These are phyloP conservation scores for Brachyalestes nurse DNA, from an alignment of 2,797 vertebrate species.

Conservation along the genomic window DNA sequence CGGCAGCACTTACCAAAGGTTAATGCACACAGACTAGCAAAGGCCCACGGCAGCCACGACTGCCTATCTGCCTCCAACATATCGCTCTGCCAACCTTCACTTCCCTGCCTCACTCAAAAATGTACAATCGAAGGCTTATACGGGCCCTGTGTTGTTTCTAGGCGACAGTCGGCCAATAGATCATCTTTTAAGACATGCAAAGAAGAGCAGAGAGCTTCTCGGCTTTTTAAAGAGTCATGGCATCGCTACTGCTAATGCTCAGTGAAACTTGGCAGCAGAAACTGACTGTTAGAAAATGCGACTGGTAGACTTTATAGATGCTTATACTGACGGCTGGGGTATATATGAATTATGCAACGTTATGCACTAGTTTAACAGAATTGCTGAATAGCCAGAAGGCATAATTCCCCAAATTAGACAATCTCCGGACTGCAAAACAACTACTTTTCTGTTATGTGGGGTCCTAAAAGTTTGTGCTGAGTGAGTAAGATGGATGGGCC, in stretches of 20 bases:
- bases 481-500: not conserved
- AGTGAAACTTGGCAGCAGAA: not conserved
- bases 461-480: not conserved
- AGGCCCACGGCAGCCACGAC: conserved; percentile 56
- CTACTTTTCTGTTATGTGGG: not conserved
- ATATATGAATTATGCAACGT: conserved; percentile 38
- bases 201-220: not conserved
- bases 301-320: not conserved
- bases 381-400: conserved; percentile 20
- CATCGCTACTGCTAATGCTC: not conserved
- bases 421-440: not conserved
- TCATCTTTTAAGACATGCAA: not conserved
- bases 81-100: conserved; percentile 12
- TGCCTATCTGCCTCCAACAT: conserved; percentile 52
- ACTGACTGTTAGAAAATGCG: not conserved
- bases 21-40: conserved; percentile 69
- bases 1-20: conserved; percentile 65
- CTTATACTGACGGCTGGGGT: not conserved
- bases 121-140: conserved; percentile 4
- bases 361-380: not conserved
- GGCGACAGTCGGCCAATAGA: not conserved
- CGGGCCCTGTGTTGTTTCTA: conserved; percentile 1
- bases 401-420: conserved; percentile 16
- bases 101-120: conserved; percentile 8
- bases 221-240: conserved; percentile 13